Conservation (phyloP, 2,888 invertebrate species). For the Macaria liturata region DNA sequence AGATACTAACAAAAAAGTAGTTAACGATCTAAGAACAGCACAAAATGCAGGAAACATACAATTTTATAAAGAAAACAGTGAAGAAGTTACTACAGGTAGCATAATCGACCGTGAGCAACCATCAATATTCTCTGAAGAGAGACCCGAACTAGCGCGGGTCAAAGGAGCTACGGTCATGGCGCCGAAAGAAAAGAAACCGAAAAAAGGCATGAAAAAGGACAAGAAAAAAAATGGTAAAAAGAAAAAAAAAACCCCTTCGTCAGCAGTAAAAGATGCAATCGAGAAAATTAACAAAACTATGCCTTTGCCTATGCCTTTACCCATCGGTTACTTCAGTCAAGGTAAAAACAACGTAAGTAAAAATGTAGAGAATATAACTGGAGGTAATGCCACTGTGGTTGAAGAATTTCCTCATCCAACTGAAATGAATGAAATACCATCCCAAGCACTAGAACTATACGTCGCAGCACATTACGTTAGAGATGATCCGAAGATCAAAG, state of each 20-base stretch:
- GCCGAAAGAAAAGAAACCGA: background rate
- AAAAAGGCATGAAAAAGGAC: no score
- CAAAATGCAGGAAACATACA: background rate
- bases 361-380: no score
- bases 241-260: background rate
- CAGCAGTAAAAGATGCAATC: background rate
- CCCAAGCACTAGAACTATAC: no score
- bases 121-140: background rate
- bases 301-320: no score
- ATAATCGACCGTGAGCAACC: background rate
- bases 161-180: background rate
- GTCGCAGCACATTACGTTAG: slow-evolving; percentile 30
- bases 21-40: background rate
- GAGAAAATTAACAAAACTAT: no score
- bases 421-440: background rate
- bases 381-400: no score
- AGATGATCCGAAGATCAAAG: slow-evolving; percentile 43
- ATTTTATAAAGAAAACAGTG: no score
- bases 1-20: background rate
- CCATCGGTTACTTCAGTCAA: no score
- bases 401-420: background rate
- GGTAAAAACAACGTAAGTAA: no score
- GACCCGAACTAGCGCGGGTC: background rate
- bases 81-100: no score
- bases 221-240: background rate